Base-by-base conservation (phyloP, 1,140 invertebrate species). In the Bombus soroeensis region DNA sequence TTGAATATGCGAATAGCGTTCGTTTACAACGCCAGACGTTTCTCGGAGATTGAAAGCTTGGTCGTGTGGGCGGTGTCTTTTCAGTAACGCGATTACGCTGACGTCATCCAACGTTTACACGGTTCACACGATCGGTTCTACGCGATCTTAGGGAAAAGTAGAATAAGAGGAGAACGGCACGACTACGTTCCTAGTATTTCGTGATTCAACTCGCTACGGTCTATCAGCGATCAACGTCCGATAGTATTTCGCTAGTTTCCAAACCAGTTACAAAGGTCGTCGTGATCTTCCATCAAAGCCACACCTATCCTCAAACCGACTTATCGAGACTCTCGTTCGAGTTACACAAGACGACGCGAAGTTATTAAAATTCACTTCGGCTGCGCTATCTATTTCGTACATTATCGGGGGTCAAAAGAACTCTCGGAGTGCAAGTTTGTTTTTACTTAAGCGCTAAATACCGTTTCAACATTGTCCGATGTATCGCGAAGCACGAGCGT, bases 351-450 rank as follows among this genome's bases (percentile, higher is more conserved):
- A 25, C 47, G 75, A 64, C 68, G 76, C 32, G 10, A 64, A 72
- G 62, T 80, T 72, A 47, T 62, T n/a, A 13, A 80, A 79, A 28
- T 32, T 37, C 39, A 9, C 13, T 39, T 39, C 4, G n/a, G 6
- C 25, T 3, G 9, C 13, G n/a, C 70, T 43, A 83, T 78, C 64
- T 53, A 32, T 47, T 66, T 18, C 22, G 43, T 32, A 41, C 43
- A 73, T 66, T 83, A 83, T 83, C 81, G 3, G 8, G 22, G 59
- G 71, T 74, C 81, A 66, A 37, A 83, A 37, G 5, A 28, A 28
- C 32, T 32, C 0, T 9, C 6, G 22, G 0, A 39, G 34, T 13
- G 41, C 5, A 32, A 5, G 15, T 28, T 41, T 25, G 37, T 28
- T 43, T 73, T 34, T 22, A 28, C 72, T 47, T 28, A 18, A 39